Conservation (phyloP, 2,888 invertebrate species). For the Eupithecia centaureata region DNA sequence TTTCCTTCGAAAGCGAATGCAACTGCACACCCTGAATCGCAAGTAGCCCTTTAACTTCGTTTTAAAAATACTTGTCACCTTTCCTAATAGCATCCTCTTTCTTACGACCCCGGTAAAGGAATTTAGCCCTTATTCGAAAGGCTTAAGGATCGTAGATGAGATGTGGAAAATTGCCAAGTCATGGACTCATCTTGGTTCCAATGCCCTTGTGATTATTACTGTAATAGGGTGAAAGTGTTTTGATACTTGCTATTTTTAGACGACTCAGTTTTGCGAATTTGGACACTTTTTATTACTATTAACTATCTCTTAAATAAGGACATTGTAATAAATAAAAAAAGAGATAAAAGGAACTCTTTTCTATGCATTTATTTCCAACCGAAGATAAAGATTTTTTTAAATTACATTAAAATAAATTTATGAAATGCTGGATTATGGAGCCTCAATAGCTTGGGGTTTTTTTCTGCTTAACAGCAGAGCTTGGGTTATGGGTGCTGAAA, state of each 20-base stretch:
- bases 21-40: conserved; percentile 32
- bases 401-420: no score
- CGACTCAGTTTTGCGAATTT: background rate
- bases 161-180: conserved; percentile 70
- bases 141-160: conserved; percentile 17
- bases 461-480: no score
- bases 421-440: no score
- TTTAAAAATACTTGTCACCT: conserved; percentile 46
- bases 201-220: conserved; percentile 68
- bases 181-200: conserved; percentile 76
- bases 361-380: no score
- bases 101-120: conserved; percentile 22
- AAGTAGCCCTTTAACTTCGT: conserved; percentile 35
- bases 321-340: no score
- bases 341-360: no score
- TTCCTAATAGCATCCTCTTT: conserved; percentile 37
- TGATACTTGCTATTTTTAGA: conserved; percentile 50
- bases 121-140: conserved; percentile 25
- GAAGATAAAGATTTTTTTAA: no score
- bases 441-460: no score
- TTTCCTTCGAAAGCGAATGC: conserved; percentile 20
- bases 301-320: no score
- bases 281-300: no score
- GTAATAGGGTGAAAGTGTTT: conserved; percentile 46
- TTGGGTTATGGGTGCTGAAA: no score